Percentiles rank a stretch among this genome's conserved stretches.
Evolutionary conservation across 2,888 invertebrate species (phyloP).

Genomic region (Caenorhabditis zanzibari): DNA sequence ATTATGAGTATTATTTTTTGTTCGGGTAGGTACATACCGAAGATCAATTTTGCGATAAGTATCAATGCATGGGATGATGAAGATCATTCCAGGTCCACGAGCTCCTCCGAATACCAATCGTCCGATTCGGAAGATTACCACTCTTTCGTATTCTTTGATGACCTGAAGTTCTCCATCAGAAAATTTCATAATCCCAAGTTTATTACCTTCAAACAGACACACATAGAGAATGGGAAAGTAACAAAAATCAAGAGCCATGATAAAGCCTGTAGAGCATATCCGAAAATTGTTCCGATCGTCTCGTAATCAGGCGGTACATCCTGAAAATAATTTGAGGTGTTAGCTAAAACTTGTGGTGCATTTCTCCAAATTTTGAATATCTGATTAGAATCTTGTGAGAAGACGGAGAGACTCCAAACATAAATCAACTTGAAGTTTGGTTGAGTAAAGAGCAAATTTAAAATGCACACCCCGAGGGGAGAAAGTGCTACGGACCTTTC

Average conservation of each 20-base stretch:
- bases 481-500: constrained; percentile 11
- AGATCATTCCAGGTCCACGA: constrained; percentile 92
- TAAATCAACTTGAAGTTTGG: constrained; percentile 25
- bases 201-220: constrained; percentile 82
- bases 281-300: constrained; percentile 83
- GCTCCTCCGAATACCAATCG: constrained; percentile 89
- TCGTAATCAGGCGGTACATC: constrained; percentile 83
- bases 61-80: constrained; percentile 95
- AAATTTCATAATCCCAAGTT: no score
- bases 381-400: constrained; percentile 1
- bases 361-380: constrained; percentile 1
- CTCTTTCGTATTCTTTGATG: constrained; percentile 87
- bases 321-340: constrained; percentile 61
- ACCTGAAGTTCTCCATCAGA: constrained; percentile 72
- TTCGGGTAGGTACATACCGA: constrained; percentile 84
- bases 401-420: constrained; percentile 18
- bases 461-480: constrained; percentile 18
- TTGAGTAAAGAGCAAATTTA: constrained; percentile 13
- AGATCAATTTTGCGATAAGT: constrained; percentile 94
- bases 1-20: background rate
- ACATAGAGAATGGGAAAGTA: constrained; percentile 83
- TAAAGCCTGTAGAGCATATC: constrained; percentile 81
- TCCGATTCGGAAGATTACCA: constrained; percentile 92
- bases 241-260: constrained; percentile 82
- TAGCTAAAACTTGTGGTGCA: background rate